A percentile compares a stretch with the other conserved stretches of the same genome.
Evolutionary conservation across 2,797 vertebrate species (phyloP).

Genomic region (Adrianichthys oophorus): DNA sequence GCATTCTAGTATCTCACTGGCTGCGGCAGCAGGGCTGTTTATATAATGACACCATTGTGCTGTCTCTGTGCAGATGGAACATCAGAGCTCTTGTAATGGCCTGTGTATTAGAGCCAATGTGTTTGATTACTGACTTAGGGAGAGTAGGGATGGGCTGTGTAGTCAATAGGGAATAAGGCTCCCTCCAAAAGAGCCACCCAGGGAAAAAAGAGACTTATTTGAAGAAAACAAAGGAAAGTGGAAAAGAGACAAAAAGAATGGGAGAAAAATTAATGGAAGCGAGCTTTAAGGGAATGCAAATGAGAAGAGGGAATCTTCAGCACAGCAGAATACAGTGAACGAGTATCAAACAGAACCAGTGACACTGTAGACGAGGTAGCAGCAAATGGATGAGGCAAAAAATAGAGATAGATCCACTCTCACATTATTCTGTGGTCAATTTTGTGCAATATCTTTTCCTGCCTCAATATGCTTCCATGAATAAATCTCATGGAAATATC

Average conservation of each 20-base stretch:
- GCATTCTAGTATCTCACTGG: constrained; percentile 58
- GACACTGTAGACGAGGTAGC: constrained; percentile 68
- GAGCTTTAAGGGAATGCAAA: constrained; percentile 79
- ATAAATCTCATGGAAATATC: constrained; percentile 47
- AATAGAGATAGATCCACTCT: constrained; percentile 48
- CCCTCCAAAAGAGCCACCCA: constrained; percentile 66
- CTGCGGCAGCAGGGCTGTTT: constrained; percentile 70
- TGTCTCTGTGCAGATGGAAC: constrained; percentile 77
- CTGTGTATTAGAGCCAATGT: constrained; percentile 78
- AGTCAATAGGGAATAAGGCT: constrained; percentile 72
- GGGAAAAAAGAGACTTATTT: constrained; percentile 63
- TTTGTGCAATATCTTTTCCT: constrained; percentile 44
- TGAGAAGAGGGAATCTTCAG: constrained; percentile 75
- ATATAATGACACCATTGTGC: constrained; percentile 80
- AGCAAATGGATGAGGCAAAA: constrained; percentile 39
- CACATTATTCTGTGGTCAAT: constrained; percentile 67
- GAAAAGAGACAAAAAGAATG: constrained; percentile 57
- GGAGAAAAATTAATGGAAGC: constrained; percentile 74
- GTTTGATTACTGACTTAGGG: constrained; percentile 81
- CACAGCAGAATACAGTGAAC: constrained; percentile 69
- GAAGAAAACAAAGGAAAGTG: constrained; percentile 65
- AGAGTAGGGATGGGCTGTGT: constrained; percentile 68
- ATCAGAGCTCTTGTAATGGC: constrained; percentile 80
- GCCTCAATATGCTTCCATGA: constrained; percentile 47
- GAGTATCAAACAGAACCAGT: constrained; percentile 73